Base-by-base conservation (phyloP, 1,140 invertebrate species). In the Hyposmocoma kahamanoa region DNA sequence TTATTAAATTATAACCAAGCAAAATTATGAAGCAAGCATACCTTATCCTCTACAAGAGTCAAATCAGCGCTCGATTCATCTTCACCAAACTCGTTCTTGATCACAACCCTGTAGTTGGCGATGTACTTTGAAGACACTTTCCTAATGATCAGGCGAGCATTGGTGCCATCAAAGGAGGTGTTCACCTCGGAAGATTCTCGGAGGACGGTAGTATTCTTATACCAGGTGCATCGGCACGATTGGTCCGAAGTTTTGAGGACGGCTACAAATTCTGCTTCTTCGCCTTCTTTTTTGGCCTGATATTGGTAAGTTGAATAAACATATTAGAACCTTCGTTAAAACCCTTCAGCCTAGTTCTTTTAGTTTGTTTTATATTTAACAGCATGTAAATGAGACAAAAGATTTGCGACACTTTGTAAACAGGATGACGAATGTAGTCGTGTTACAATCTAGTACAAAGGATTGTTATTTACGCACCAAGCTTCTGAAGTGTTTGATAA, bases 211-310 rank as follows among this genome's bases (percentile, higher is more conserved):
- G 90, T 89, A 56, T 95, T 93, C 89, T 92, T 96, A 70, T 93
- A 95, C 95, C 95, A 97, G n/a, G 90, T 92, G 17, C 96, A 90
- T 59, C 90, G 93, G 50, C 93, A 91, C 53, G 92, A 93, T 56
- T 93, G 93, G 65, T 96, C 93, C 1, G 88, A 81, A 44, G 90
- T 90, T 56, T 91, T 89, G 1, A 97, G 86, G 47, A 90, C 91
- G 36, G 92, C 91, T 13, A 91, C 77, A 43, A 97, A 92, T 83
- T 96, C 95, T 8, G 91, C 90, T 30, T 91, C 90, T 66, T 95
- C 93, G 22, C 92, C 92, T 89, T 94, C 93, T 74, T 80, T 85
- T 51, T 78, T 79, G 18, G 82, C 78, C 86, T 87, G 48, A 28
- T 60, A 36, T 36, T 17, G 24, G 24, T n/a, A 26, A 26, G 24